Conservation (phyloP, 2,113 vertebrate species). For the Pseudopodoces humilis region DNA sequence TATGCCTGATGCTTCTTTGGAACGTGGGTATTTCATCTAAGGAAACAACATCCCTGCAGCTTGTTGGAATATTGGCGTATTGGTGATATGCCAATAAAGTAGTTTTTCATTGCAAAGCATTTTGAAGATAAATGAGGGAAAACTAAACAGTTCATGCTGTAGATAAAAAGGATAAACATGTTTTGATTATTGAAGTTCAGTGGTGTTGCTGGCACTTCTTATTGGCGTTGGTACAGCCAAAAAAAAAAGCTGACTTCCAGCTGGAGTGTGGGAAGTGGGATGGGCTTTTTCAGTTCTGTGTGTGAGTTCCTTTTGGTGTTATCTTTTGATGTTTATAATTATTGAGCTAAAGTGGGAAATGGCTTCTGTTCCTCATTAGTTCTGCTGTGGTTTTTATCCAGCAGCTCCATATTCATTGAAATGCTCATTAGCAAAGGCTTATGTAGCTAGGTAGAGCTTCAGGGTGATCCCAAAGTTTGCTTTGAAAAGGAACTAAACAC, state of each 20-base stretch:
- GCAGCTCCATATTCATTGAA: background rate
- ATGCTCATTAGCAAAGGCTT: background rate
- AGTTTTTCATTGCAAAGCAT: background rate
- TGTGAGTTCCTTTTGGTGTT: background rate
- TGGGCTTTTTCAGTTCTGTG: background rate
- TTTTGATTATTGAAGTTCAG: background rate
- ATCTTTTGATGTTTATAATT: background rate
- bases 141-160: background rate
- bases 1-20: background rate
- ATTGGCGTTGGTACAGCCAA: background rate
- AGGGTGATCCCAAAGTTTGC: background rate
- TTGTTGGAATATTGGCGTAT: background rate
- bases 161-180: background rate
- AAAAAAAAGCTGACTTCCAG: background rate
- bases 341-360: background rate
- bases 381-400: background rate
- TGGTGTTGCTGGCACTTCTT: background rate
- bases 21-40: background rate
- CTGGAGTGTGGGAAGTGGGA: background rate
- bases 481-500: background rate
- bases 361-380: constrained; percentile 1
- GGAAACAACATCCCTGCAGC: background rate
- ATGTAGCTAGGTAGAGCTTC: background rate
- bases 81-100: background rate
- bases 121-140: background rate